Evolutionary conservation across 2,113 vertebrate genomes (phyloP), one percentile per base, ranked within the genome.

Genomic region (Daphoenositta chrysoptera): DNA sequence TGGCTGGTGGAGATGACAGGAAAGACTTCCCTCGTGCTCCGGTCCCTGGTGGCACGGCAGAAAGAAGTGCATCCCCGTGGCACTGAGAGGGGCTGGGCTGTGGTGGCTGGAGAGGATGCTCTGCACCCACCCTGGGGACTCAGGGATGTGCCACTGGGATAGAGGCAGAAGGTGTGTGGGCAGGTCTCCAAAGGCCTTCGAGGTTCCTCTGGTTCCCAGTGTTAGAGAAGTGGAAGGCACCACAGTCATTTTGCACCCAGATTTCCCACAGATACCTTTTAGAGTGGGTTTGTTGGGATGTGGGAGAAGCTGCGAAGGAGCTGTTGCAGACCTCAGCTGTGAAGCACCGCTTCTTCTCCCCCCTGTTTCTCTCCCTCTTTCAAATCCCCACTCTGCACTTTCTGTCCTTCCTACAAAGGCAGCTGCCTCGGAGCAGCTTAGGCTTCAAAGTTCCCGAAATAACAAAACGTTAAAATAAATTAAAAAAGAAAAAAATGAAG

Each of bases 391-490:
- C 87, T 86, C 79, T 85, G 58, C 44, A 12, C 89, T 63, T 87
- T 95, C 40, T 76, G 80, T 82, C 89, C 68, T 94, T 71, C 60
- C 48, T 91, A 86, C 94, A 97, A 91, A 96, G 94, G 80, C 95
- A 85, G 95, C 95, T 40, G 57, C 95, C 96, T 97, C 15, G 13
- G 66, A 96, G 87, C 89, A 87, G 87, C 91, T 93, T 87, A 86
- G 82, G 90, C 95, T 97, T 97, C 96, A 96, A 97, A 96, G 96
- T 94, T 96, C 96, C 88, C 83, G 94, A 97, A 97, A 98, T 97
- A 97, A 95, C 71, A 92, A 94, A 97, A 97, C 83, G 90, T 90
- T 94, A 89, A 88, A 92, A 94, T 75, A 78, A 72, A 86, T 44
- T 15, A 2, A 39, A 79, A 87, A 37, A 8, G 14, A 83, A 65